These are phyloP conservation scores for Conger conger DNA, from an alignment of 2,113 vertebrate genomes.

Conservation along the genomic window DNA sequence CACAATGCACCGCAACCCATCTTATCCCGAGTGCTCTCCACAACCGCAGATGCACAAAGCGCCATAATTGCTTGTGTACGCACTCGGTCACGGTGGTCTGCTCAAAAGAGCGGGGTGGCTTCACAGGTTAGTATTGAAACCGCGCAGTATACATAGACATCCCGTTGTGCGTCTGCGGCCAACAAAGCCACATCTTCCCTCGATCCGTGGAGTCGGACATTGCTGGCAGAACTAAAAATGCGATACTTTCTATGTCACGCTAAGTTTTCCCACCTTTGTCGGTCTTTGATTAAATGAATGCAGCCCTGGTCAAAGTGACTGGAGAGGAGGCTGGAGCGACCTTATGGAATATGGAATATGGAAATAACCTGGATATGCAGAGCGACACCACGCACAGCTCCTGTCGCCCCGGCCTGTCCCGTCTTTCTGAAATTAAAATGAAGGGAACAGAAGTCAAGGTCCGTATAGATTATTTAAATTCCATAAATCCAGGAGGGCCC, in stretches of 20 bases:
- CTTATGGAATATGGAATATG: not conserved
- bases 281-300: not conserved
- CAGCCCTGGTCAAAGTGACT: constrained; percentile 3
- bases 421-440: constrained; percentile 22
- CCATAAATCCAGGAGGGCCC: constrained; percentile 48
- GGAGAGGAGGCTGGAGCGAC: not conserved
- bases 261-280: not conserved
- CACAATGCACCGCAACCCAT: not conserved
- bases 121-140: not conserved
- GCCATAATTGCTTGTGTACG: not conserved
- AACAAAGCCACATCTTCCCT: not conserved
- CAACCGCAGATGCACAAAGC: not conserved
- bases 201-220: not conserved
- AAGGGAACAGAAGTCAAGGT: constrained; percentile 19
- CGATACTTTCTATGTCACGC: not conserved
- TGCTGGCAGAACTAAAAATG: not conserved
- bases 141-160: not conserved
- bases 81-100: not conserved
- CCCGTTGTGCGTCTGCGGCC: not conserved
- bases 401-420: not conserved
- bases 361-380: constrained; percentile 8
- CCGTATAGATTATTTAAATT: constrained; percentile 49
- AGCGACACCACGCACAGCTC: not conserved
- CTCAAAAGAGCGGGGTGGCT: not conserved
- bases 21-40: not conserved